phyloP scores from a whole-genome alignment of 2,888 invertebrate species.

The Argyresthia albistria region DNA sequence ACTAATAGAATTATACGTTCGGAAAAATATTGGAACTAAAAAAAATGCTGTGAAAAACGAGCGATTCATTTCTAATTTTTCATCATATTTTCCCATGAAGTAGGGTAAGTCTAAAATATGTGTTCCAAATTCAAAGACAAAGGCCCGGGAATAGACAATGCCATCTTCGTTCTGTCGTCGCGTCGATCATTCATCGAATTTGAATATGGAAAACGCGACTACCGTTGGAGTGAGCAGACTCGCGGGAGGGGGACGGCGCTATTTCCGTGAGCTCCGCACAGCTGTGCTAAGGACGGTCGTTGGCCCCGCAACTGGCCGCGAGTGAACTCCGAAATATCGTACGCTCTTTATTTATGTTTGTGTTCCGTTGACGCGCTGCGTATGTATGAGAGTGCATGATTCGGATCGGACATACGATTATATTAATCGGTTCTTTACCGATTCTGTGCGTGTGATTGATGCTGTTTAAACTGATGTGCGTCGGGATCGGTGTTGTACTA shows the following conservation, averaged over 20 bases:
- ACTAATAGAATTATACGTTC: too few relatives aligned
- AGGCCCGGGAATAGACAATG: conserved; percentile 3
- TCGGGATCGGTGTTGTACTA: too few relatives aligned
- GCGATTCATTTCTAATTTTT: too few relatives aligned
- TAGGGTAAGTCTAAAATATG: neutral
- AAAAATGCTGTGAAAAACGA: too few relatives aligned
- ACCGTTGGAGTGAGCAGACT: conserved; percentile 15
- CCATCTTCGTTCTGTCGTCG: conserved; percentile 6
- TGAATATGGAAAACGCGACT: conserved; percentile 27
- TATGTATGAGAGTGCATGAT: neutral
- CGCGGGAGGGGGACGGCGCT: conserved; percentile 43
- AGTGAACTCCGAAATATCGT: conserved; percentile 67
- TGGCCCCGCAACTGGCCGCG: conserved; percentile 61
- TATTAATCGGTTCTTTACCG: conserved; percentile 7
- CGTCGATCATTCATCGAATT: conserved; percentile 27
- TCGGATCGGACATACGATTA: conserved; percentile 6
- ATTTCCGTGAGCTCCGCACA: conserved; percentile 45
- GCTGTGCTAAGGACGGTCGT: conserved; percentile 70
- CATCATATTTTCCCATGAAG: too few relatives aligned
- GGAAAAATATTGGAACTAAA: too few relatives aligned
- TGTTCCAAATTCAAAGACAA: conserved; percentile 1
- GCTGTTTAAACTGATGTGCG: conserved; percentile 3
- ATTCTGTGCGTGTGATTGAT: conserved; percentile 5
- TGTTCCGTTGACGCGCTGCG: conserved; percentile 9
- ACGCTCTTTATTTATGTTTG: conserved; percentile 30